Conservation (phyloP, 1,140 invertebrate species). For the Monomorium pharaonis region DNA sequence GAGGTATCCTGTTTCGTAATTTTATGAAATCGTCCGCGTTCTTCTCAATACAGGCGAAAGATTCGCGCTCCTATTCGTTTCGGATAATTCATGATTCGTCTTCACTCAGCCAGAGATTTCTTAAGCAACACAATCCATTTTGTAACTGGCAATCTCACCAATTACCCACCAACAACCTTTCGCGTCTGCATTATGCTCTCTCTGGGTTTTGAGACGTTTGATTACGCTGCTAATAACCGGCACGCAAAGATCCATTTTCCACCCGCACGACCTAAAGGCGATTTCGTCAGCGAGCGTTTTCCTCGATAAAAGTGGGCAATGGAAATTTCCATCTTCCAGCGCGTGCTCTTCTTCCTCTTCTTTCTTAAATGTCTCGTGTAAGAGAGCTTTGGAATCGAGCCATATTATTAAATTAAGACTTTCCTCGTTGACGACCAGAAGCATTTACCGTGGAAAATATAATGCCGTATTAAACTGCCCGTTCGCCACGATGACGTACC, state of each 20-base stretch:
- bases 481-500: conserved; percentile 33
- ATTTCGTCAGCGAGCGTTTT: conserved; percentile 49
- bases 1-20: conserved; percentile 11
- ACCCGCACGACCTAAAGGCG: conserved; percentile 1
- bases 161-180: conserved; percentile 46
- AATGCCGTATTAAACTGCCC: conserved; percentile 19
- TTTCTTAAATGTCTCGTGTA: neutral
- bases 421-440: neutral
- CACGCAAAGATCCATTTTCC: conserved; percentile 15
- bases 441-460: neutral
- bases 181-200: conserved; percentile 16
- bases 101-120: conserved; percentile 17
- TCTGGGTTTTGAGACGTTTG: conserved; percentile 20
- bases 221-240: conserved; percentile 46
- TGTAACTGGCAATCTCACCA: conserved; percentile 44
- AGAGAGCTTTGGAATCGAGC: neutral
- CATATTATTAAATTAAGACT: conserved; percentile 5
- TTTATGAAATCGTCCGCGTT: neutral
- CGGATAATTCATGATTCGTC: conserved; percentile 42
- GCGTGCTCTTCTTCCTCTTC: neutral
- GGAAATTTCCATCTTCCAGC: neutral
- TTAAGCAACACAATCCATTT: conserved; percentile 39
- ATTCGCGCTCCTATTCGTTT: conserved; percentile 6
- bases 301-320: neutral
- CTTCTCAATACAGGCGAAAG: neutral